A percentile compares a stretch with the other conserved stretches of the same genome.
Conservation (phyloP, 2,888 invertebrate genomes). For the Pegoplata infirma region DNA sequence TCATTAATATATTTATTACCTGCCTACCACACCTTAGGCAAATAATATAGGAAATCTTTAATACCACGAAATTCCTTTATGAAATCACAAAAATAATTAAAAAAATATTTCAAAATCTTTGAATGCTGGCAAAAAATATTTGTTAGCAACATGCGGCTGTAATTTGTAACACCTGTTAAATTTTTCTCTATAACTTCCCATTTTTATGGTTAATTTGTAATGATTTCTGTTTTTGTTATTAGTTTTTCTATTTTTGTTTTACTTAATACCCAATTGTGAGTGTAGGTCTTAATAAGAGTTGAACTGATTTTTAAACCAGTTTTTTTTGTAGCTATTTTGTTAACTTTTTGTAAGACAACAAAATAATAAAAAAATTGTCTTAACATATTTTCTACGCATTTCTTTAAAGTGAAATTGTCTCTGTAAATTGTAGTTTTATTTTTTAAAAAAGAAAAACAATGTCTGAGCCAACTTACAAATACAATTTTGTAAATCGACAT, state of each 20-base stretch:
- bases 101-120: neutral
- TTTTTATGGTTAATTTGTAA: constrained; percentile 47
- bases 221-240: constrained; percentile 25
- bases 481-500: too few relatives aligned
- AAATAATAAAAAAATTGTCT: constrained; percentile 19
- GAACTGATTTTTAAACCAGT: constrained; percentile 54
- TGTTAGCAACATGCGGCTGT: neutral
- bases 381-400: constrained; percentile 33
- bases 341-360: neutral
- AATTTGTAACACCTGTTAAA: constrained; percentile 43
- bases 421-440: neutral
- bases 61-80: neutral
- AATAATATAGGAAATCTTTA: neutral
- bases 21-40: too few relatives aligned
- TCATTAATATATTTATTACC: too few relatives aligned
- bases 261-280: constrained; percentile 3
- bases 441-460: neutral
- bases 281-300: constrained; percentile 51
- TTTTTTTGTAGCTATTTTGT: constrained; percentile 7
- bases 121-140: neutral
- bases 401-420: constrained; percentile 24
- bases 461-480: neutral
- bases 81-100: neutral
- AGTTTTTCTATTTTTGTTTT: too few relatives aligned
- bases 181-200: constrained; percentile 31